Conservation (phyloP, 2,113 vertebrate genomes). For the Excalfactoria chinensis region DNA sequence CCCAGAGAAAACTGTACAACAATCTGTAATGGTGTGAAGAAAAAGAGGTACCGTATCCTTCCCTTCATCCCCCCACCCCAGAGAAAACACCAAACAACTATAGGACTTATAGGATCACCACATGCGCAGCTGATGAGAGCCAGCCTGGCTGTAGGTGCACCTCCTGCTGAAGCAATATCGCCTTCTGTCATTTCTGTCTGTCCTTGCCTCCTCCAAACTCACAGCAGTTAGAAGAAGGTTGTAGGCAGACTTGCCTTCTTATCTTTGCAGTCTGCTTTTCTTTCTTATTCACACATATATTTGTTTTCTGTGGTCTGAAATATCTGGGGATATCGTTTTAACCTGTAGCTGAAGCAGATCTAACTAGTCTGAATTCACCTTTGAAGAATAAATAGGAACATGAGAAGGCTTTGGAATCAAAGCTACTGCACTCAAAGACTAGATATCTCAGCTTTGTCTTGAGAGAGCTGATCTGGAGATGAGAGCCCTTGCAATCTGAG, state of each 20-base stretch:
- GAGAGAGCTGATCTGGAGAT: conserved; percentile 14
- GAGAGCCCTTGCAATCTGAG: conserved; percentile 37
- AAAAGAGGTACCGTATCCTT: neutral
- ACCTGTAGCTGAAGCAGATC: conserved; percentile 7
- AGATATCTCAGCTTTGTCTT: conserved; percentile 28
- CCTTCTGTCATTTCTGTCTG: neutral
- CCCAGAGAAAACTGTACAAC: neutral
- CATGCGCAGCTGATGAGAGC: neutral
- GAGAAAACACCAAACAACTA: too few species aligned
- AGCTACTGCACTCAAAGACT: neutral
- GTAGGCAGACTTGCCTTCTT: neutral
- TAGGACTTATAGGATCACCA: accelerated
- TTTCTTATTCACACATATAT: neutral
- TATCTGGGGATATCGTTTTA: neutral
- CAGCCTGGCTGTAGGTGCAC: neutral
- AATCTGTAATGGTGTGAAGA: neutral
- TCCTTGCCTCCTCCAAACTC: neutral
- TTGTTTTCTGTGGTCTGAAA: neutral
- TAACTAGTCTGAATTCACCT: conserved; percentile 21
- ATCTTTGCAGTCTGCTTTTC: neutral
- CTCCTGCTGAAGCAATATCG: neutral
- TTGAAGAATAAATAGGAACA: conserved; percentile 57
- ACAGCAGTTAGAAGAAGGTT: neutral
- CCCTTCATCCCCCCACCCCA: too few species aligned
- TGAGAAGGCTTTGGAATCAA: conserved; percentile 43